These are phyloP conservation scores for Speoplatyrhinus poulsoni DNA, from an alignment of 2,113 vertebrate genomes.

Conservation along the genomic window DNA sequence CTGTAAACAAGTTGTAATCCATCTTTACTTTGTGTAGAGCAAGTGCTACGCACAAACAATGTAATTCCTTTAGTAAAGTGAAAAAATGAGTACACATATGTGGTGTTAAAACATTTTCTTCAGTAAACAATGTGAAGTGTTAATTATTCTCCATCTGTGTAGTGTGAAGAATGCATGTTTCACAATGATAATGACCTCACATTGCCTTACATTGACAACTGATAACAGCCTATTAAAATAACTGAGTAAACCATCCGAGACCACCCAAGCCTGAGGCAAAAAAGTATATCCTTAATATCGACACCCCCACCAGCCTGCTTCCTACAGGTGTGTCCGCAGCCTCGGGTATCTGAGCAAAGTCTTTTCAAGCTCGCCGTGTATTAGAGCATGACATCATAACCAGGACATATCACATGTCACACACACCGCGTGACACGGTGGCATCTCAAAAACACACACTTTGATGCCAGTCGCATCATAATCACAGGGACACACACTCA, in stretches of 20 bases:
- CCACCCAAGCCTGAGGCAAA: constrained; percentile 1
- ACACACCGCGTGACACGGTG: neutral
- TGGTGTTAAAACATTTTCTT: neutral
- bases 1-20: constrained; percentile 59
- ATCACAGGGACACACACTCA: constrained; percentile 1
- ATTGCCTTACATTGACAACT: neutral
- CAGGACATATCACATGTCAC: neutral
- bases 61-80: constrained; percentile 18
- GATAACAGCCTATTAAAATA: neutral
- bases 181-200: neutral
- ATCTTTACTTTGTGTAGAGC: constrained; percentile 21
- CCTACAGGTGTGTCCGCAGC: constrained; percentile 23
- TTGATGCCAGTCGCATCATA: neutral
- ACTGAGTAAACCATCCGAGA: neutral
- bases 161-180: neutral
- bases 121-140: neutral
- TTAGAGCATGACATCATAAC: constrained; percentile 16
- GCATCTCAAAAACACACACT: too few relatives aligned
- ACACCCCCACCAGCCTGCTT: neutral
- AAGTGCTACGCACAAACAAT: constrained; percentile 10
- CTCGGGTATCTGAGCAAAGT: neutral
- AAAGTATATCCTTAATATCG: neutral
- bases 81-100: neutral
- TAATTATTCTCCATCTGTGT: neutral
- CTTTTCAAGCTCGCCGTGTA: neutral